phyloP scores from a whole-genome alignment of 2,888 invertebrate genomes.

The Eudasyphora cyanicolor region DNA sequence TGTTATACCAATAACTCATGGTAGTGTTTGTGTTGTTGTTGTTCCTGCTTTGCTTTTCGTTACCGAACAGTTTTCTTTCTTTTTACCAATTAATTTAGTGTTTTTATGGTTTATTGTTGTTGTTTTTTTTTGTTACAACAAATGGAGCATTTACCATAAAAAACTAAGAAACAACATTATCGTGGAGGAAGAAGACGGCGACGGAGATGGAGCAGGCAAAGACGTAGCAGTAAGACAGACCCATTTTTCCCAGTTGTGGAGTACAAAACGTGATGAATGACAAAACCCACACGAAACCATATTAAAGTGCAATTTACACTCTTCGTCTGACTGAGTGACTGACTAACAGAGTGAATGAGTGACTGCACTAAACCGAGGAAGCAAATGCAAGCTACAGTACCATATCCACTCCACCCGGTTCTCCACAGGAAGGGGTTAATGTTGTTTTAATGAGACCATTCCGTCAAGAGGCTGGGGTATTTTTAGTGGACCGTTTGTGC shows the following conservation, averaged over 20 bases:
- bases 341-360: too few relatives aligned
- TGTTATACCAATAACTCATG: neutral
- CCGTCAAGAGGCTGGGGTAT: neutral
- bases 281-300: slow-evolving; percentile 60
- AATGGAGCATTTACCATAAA: slow-evolving; percentile 46
- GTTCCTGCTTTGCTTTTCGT: neutral
- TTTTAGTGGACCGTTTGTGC: too few relatives aligned
- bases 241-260: slow-evolving; percentile 40
- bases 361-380: neutral
- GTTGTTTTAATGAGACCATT: slow-evolving; percentile 14
- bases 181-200: neutral
- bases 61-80: slow-evolving; percentile 17
- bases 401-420: too few relatives aligned
- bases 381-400: neutral
- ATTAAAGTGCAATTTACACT: slow-evolving; percentile 54
- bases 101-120: slow-evolving; percentile 35
- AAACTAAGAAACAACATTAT: slow-evolving; percentile 23
- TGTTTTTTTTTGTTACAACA: slow-evolving; percentile 16
- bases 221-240: slow-evolving; percentile 24
- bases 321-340: too few relatives aligned
- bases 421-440: neutral
- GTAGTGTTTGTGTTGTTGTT: neutral
- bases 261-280: slow-evolving; percentile 63
- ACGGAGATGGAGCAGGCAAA: neutral
- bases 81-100: slow-evolving; percentile 59